Percentiles rank a stretch among this genome's conserved stretches.
These are phyloP conservation scores for Drosophila chauvacae DNA, from an alignment of 1,140 invertebrate species.

Conservation along the genomic window DNA sequence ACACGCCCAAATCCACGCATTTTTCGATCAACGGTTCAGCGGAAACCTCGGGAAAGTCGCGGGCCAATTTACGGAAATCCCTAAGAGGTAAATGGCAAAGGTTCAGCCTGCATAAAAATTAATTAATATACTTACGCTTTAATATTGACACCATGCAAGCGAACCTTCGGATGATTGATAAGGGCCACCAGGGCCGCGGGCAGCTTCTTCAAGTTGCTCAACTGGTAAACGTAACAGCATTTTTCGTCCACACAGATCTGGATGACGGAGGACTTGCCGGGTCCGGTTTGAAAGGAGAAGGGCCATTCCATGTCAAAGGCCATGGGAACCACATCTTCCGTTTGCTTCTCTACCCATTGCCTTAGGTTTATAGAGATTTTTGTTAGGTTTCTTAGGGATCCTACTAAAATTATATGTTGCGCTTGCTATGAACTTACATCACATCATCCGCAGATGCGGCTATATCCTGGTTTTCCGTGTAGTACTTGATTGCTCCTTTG, in stretches of 20 bases:
- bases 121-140: slow-evolving; percentile 85
- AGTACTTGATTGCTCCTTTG: slow-evolving; percentile 85
- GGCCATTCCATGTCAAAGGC: slow-evolving; percentile 89
- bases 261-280: slow-evolving; percentile 87
- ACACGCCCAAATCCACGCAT: slow-evolving; percentile 87
- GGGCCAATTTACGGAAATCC: slow-evolving; percentile 87
- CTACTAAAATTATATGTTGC: neutral
- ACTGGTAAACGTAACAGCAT: slow-evolving; percentile 86
- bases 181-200: slow-evolving; percentile 86
- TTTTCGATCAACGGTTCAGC: slow-evolving; percentile 86
- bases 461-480: slow-evolving; percentile 85
- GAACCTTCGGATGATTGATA: slow-evolving; percentile 87
- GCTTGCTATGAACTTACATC: slow-evolving; percentile 83
- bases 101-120: too few relatives aligned
- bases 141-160: slow-evolving; percentile 87
- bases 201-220: slow-evolving; percentile 86
- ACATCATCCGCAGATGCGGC: slow-evolving; percentile 86
- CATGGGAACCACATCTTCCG: slow-evolving; percentile 84
- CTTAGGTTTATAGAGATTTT: slow-evolving; percentile 52
- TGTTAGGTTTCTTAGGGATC: neutral
- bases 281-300: slow-evolving; percentile 87
- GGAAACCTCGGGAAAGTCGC: slow-evolving; percentile 87
- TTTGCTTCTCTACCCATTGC: slow-evolving; percentile 84
- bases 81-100: slow-evolving; percentile 67
- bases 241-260: slow-evolving; percentile 86